Conservation (phyloP, 2,797 vertebrate genomes). For the Onychomys arenicola region DNA sequence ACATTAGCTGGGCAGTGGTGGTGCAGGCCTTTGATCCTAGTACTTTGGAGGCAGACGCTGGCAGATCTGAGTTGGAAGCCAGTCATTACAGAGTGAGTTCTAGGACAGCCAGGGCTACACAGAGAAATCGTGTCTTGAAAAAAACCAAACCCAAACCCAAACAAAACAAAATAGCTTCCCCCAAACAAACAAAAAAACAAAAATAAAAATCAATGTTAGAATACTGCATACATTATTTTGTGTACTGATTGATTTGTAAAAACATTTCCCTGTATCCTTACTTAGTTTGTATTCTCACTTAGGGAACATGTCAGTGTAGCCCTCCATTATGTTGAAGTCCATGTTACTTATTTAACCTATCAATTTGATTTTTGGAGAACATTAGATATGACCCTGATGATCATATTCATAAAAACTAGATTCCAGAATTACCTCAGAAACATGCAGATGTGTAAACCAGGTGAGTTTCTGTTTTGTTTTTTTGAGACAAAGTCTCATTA, state of each 20-base stretch:
- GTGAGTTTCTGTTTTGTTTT: not conserved
- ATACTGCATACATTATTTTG: constrained; percentile 22
- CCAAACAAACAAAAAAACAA: too few species aligned
- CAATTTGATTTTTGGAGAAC: constrained; percentile 52
- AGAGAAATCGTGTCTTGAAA: not conserved
- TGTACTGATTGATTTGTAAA: not conserved
- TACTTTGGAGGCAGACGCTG: not conserved
- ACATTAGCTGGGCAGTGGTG: not conserved
- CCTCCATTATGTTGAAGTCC: not conserved
- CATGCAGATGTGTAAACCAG: not conserved
- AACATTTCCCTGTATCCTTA: constrained; percentile 18
- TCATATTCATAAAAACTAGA: not conserved
- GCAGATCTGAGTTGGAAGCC: not conserved
- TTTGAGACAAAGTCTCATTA: not conserved
- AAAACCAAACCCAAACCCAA: not conserved
- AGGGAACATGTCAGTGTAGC: constrained; percentile 1
- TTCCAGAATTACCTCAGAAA: not conserved
- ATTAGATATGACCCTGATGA: constrained; percentile 20
- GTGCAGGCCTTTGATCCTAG: not conserved
- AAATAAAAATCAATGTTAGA: constrained; percentile 41
- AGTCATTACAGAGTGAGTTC: not conserved
- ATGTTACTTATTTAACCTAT: constrained; percentile 30
- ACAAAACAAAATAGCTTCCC: not conserved
- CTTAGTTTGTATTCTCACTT: not conserved
- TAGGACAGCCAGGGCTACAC: not conserved